phyloP scores from a whole-genome alignment of 2,797 vertebrate species.

The Triplophysa bombifrons region DNA sequence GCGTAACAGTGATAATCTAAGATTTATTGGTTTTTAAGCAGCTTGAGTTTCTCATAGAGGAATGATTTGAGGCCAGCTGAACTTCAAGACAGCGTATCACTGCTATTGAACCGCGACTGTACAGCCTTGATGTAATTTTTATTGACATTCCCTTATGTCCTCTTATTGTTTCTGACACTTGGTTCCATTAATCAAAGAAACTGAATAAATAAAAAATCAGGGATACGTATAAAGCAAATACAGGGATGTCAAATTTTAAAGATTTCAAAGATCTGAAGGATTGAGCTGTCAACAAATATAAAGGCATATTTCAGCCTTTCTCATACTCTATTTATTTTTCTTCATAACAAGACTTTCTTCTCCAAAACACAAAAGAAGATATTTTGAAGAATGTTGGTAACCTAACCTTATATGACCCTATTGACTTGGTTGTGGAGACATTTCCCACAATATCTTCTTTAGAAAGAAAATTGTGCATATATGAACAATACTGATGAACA shows the following conservation, averaged over 20 bases:
- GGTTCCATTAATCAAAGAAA: not conserved
- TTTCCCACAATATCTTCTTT: too few species aligned
- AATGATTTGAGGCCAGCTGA: not conserved
- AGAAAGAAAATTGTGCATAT: too few species aligned
- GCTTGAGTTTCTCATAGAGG: not conserved
- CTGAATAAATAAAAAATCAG: not conserved
- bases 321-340: too few species aligned
- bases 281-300: too few species aligned
- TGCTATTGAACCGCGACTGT: not conserved
- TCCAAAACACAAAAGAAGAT: too few species aligned
- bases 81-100: not conserved
- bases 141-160: not conserved
- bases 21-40: constrained; percentile 3
- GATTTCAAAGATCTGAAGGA: not conserved
- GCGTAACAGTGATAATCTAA: not conserved
- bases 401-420: too few species aligned
- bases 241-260: not conserved
- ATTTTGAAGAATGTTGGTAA: too few species aligned
- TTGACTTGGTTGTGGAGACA: too few species aligned
- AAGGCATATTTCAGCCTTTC: too few species aligned
- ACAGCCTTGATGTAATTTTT: not conserved
- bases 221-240: not conserved
- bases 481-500: too few species aligned
- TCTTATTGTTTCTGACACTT: not conserved
- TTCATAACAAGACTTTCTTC: too few species aligned